Evolutionary conservation across 2,113 vertebrate species (phyloP).

Genomic region (Tenrec ecaudatus): DNA sequence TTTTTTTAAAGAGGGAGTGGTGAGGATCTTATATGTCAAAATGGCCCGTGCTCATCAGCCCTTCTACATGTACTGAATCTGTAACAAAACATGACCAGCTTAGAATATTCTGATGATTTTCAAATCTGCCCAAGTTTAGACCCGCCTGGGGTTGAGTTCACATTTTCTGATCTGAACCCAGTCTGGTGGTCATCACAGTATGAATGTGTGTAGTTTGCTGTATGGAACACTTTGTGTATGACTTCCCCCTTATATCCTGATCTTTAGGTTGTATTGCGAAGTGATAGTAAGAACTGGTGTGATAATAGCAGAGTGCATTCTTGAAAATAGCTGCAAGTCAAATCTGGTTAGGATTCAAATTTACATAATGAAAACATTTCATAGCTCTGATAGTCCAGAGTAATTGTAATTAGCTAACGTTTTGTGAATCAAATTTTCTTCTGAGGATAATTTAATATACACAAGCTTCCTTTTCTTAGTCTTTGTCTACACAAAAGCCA

Average conservation of each 20-base stretch:
- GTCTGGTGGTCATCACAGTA: neutral
- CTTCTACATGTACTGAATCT: neutral
- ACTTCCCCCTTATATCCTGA: neutral
- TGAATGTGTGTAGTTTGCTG: neutral
- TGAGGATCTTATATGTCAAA: neutral
- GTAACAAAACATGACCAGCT: neutral
- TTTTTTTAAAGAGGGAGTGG: neutral
- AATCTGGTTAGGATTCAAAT: conserved; percentile 49
- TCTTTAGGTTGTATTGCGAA: neutral
- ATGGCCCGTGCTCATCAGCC: neutral
- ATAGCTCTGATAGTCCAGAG: conserved; percentile 29
- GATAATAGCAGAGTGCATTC: neutral
- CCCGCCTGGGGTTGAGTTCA: too few species aligned
- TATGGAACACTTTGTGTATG: neutral
- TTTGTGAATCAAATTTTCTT: conserved; percentile 69
- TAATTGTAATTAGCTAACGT: conserved; percentile 45
- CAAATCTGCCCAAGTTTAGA: neutral
- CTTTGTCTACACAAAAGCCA: conserved; percentile 54
- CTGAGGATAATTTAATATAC: conserved; percentile 61
- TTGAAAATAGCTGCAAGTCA: conserved; percentile 21
- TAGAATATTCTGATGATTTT: neutral
- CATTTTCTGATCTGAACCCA: neutral
- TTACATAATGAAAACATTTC: conserved; percentile 38
- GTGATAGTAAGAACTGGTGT: neutral
- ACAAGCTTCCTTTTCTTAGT: conserved; percentile 57